Conservation (phyloP, 2,113 vertebrate genomes). For the Mesembrinibis cayennensis region DNA sequence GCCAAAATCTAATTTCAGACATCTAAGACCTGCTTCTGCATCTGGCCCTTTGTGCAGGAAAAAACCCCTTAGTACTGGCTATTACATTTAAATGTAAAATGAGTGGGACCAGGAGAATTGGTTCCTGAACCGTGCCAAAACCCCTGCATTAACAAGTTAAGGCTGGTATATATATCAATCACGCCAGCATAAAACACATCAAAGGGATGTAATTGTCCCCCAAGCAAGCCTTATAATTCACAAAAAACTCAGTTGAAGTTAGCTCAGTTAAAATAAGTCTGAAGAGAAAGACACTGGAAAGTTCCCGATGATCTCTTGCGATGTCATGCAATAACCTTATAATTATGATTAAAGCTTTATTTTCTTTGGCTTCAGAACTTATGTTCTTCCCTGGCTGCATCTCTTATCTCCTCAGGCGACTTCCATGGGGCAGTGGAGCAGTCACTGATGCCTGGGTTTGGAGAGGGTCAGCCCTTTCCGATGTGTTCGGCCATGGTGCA, state of each 20-base stretch:
- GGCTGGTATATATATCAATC: conserved; percentile 2
- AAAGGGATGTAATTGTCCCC: conserved; percentile 2
- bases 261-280: not conserved
- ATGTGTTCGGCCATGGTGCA: not conserved
- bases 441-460: not conserved
- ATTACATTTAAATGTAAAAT: conserved; percentile 8
- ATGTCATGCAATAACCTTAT: not conserved
- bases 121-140: not conserved
- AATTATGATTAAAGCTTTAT: conserved; percentile 8
- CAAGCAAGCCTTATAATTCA: conserved; percentile 3
- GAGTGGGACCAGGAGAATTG: conserved; percentile 1
- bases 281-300: not conserved
- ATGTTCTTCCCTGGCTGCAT: not conserved
- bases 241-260: not conserved
- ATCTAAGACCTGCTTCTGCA: not conserved
- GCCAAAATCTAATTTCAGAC: conserved; percentile 22
- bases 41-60: not conserved
- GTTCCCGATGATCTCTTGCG: not conserved
- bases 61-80: not conserved
- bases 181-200: not conserved
- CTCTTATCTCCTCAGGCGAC: not conserved
- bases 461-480: not conserved
- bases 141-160: not conserved
- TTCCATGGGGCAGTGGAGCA: not conserved
- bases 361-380: conserved; percentile 7